Evolutionary conservation across 2,888 invertebrate genomes (phyloP), one percentile per base, ranked within the genome.

Genomic region (Dermolepida albohirtum): DNA sequence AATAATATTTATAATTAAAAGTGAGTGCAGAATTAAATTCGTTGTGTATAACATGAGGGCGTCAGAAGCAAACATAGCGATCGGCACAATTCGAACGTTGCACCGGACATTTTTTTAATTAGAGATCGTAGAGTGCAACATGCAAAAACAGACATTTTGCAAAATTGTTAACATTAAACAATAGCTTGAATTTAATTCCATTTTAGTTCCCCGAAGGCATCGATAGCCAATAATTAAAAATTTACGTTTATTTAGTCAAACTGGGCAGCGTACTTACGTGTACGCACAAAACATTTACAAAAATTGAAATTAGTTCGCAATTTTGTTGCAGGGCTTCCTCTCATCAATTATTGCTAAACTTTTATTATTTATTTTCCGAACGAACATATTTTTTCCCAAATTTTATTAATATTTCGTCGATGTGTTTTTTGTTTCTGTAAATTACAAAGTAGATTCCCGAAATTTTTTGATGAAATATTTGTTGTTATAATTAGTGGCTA

Each of bases 181-280:
- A 68, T 68, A 62, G 68, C 69, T 75, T 78, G 78, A 79, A 79
- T 81, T 80, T 79, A 78, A 81, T 80, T 79, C 78, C 75, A 78
- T 79, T 79, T 78, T 75, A 75, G 73, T 76, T 75, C 77, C 80
- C 80, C 71, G 74, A 77, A 79, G 80, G 78, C 78, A 79, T 78
- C 78, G 78, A 78, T 80, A 78, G 77, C 74, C 79, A 77, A 78
- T 80, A 79, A 81, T 81, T 80, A 81, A 81, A 81, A 81, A 81
- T 81, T 79, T 76, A 81, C 79, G 79, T 80, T 80, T 79, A 79
- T 80, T 81, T 80, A 79, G 79, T 77, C 79, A 77, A 65, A 62
- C 57, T 65, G 59, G 66, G 54, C 43, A 22, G 43, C 43, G 59
- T 16, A 41, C 41, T 40, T 10, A 16, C 43, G 43, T 39, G 14